Percentiles rank a stretch among this genome's conserved stretches.
Evolutionary conservation across 2,113 vertebrate species (phyloP).

Genomic region (Podiceps cristatus): DNA sequence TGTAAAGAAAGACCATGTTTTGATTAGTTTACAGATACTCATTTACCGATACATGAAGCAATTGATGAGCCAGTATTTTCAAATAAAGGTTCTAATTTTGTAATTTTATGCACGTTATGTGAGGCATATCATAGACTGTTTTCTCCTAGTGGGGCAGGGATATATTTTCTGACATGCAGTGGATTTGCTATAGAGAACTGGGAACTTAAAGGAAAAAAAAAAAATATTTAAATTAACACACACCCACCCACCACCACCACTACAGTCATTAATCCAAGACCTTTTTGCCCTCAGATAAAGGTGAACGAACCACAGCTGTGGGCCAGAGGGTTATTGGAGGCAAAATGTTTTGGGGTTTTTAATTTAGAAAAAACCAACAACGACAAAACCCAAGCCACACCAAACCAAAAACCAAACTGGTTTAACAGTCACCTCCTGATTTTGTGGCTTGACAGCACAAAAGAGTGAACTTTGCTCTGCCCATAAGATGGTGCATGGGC

Average conservation of each 20-base stretch:
- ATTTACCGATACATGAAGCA: not conserved
- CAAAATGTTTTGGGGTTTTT: not conserved
- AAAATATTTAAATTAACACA: not conserved
- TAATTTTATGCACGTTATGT: not conserved
- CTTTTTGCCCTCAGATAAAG: not conserved
- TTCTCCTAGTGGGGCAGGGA: not conserved
- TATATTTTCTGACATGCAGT: not conserved
- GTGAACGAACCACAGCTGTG: not conserved
- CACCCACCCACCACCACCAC: too few species aligned
- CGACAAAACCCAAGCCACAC: too few species aligned
- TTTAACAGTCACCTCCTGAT: not conserved
- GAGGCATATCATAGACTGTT: not conserved
- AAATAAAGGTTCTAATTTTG: not conserved
- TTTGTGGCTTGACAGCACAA: not conserved
- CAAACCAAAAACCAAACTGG: not conserved
- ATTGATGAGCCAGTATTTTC: not conserved
- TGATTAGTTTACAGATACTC: not conserved
- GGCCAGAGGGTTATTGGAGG: not conserved
- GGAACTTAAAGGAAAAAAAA: not conserved
- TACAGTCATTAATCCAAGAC: not conserved
- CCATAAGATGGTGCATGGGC: not conserved
- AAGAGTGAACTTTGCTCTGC: not conserved
- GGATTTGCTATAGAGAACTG: not conserved
- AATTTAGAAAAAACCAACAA: not conserved
- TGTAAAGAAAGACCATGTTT: not conserved